Conservation (phyloP, 1,140 invertebrate species). For the Saxidomus purpurata region DNA sequence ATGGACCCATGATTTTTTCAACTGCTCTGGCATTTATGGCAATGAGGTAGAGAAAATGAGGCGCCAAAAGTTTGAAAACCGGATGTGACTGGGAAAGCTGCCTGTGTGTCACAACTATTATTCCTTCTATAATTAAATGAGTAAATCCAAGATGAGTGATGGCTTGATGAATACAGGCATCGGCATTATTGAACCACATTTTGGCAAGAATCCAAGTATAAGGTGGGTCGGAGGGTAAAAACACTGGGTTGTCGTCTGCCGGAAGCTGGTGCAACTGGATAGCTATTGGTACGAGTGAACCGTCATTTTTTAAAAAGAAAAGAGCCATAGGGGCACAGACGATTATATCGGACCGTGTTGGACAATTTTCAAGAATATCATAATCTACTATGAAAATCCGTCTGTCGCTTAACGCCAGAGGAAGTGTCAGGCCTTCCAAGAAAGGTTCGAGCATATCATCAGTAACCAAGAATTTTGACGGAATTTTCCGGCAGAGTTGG, state of each 20-base stretch:
- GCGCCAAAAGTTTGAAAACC: conserved; percentile 87
- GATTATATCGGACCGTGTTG: not conserved
- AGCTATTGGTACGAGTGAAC: conserved; percentile 83
- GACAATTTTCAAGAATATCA: conserved; percentile 64
- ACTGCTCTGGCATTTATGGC: conserved; percentile 82
- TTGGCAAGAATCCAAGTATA: conserved; percentile 87
- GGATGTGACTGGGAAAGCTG: conserved; percentile 87
- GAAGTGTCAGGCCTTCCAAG: conserved; percentile 66
- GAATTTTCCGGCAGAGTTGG: conserved; percentile 50
- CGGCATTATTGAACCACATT: conserved; percentile 87
- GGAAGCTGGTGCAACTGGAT: conserved; percentile 85
- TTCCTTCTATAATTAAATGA: conserved; percentile 87
- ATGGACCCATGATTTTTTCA: not conserved
- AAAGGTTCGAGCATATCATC: conserved; percentile 71
- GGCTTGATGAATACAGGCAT: conserved; percentile 85
- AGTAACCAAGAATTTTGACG: conserved; percentile 69
- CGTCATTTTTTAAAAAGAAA: conserved; percentile 78
- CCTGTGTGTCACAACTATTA: conserved; percentile 85
- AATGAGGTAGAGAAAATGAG: conserved; percentile 87
- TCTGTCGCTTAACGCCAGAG: conserved; percentile 66
- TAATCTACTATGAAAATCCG: conserved; percentile 73
- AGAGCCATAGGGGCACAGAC: conserved; percentile 84
- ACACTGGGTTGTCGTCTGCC: conserved; percentile 85
- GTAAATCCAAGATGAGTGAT: conserved; percentile 85
- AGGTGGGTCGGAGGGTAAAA: conserved; percentile 85